phyloP scores from a whole-genome alignment of 1,140 invertebrate species.

The Bombus sibiricus region DNA sequence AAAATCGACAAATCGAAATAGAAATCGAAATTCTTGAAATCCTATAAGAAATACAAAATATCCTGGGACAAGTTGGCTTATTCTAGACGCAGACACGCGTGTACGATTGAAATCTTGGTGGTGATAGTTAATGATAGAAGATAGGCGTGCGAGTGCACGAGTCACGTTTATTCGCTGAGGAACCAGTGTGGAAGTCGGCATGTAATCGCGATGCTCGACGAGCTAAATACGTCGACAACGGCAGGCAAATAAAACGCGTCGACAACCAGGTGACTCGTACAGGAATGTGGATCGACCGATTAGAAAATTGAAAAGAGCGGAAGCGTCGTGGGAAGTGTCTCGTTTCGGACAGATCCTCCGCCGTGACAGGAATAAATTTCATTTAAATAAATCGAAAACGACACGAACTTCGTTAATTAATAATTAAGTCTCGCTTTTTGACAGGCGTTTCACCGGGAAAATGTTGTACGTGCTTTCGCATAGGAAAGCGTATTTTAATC shows the following conservation, averaged over 20 bases:
- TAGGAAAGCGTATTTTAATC: neutral
- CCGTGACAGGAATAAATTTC: neutral
- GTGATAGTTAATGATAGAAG: constrained; percentile 34
- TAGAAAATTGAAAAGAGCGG: neutral
- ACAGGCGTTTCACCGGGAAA: neutral
- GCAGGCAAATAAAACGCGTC: neutral
- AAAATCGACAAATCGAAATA: neutral
- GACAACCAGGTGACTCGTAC: neutral
- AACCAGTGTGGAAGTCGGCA: neutral
- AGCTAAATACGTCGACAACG: neutral
- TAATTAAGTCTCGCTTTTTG: neutral
- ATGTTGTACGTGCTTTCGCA: neutral
- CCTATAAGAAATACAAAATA: neutral
- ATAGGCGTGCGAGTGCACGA: neutral
- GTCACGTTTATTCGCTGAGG: neutral
- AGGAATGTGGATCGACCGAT: neutral
- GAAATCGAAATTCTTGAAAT: neutral
- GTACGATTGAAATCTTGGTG: constrained; percentile 17
- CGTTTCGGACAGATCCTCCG: neutral
- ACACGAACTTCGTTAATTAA: neutral
- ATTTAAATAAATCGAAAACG: neutral
- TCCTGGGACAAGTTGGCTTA: neutral
- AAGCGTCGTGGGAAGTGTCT: constrained; percentile 16
- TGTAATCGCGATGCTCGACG: neutral
- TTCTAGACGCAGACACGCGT: neutral